Conservation (phyloP, 2,888 invertebrate species). For the Agonopterix heracliana region DNA sequence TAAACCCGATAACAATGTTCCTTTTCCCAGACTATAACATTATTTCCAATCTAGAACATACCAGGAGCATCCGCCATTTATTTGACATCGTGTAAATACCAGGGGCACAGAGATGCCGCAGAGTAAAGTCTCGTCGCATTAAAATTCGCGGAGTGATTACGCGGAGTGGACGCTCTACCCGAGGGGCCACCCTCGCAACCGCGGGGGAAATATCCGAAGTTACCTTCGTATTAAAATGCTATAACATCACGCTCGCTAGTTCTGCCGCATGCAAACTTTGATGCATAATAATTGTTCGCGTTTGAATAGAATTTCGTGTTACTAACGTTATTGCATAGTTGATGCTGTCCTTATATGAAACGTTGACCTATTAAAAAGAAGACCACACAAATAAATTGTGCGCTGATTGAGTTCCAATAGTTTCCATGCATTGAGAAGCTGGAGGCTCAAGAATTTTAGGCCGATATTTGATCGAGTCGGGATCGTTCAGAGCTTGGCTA, state of each 20-base stretch:
- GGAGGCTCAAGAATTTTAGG: too few relatives aligned
- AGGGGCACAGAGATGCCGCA: slow-evolving; percentile 16
- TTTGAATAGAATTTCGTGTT: too few relatives aligned
- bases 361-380: too few relatives aligned
- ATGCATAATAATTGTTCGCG: background rate
- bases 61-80: slow-evolving; percentile 7
- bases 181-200: slow-evolving; percentile 10
- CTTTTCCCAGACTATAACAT: background rate
- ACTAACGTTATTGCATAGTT: too few relatives aligned
- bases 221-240: slow-evolving; percentile 28
- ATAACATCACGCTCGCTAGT: slow-evolving; percentile 21
- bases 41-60: background rate
- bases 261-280: background rate
- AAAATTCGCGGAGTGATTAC: slow-evolving; percentile 34
- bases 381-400: too few relatives aligned
- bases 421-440: too few relatives aligned
- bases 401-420: too few relatives aligned
- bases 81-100: slow-evolving; percentile 11
- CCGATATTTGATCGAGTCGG: too few relatives aligned
- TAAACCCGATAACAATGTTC: too few relatives aligned
- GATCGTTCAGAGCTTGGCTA: too few relatives aligned
- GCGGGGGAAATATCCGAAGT: slow-evolving; percentile 29
- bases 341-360: too few relatives aligned
- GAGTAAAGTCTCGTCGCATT: slow-evolving; percentile 16
- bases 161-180: slow-evolving; percentile 24